Evolutionary conservation across 1,140 invertebrate genomes (phyloP).

Genomic region (Cylas formicarius): DNA sequence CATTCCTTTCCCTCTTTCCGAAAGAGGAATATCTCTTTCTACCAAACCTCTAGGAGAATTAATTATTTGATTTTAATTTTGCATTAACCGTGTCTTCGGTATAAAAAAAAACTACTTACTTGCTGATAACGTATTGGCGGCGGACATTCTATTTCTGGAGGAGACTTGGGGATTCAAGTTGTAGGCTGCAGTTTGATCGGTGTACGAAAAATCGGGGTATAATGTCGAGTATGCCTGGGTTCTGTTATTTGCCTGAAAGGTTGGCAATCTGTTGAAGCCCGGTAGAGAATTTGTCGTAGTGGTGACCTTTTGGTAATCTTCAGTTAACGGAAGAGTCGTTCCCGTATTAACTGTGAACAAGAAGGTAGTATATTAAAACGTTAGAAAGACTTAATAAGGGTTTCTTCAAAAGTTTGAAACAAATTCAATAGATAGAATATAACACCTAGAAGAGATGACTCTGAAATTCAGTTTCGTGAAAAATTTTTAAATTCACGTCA

Average conservation of each 20-base stretch:
- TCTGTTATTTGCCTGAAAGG: constrained; percentile 22
- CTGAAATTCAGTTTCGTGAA: no score
- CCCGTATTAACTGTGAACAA: constrained; percentile 30
- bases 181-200: constrained; percentile 12
- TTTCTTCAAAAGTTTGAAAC: no score
- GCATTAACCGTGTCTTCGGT: not conserved
- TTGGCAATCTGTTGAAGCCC: constrained; percentile 33
- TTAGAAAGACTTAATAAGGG: no score
- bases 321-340: constrained; percentile 22
- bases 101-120: constrained; percentile 40
- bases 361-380: not conserved
- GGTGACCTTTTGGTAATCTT: constrained; percentile 32
- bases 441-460: no score
- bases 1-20: no score
- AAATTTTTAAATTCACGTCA: no score
- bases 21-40: no score
- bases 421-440: no score
- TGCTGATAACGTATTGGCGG: constrained; percentile 46
- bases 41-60: no score
- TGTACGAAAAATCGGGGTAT: constrained; percentile 11
- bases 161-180: constrained; percentile 15
- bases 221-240: constrained; percentile 11
- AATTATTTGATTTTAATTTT: no score
- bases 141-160: constrained; percentile 32
- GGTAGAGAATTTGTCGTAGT: constrained; percentile 28